Evolutionary conservation across 2,888 invertebrate species (phyloP).

Genomic region (Melieria picta): DNA sequence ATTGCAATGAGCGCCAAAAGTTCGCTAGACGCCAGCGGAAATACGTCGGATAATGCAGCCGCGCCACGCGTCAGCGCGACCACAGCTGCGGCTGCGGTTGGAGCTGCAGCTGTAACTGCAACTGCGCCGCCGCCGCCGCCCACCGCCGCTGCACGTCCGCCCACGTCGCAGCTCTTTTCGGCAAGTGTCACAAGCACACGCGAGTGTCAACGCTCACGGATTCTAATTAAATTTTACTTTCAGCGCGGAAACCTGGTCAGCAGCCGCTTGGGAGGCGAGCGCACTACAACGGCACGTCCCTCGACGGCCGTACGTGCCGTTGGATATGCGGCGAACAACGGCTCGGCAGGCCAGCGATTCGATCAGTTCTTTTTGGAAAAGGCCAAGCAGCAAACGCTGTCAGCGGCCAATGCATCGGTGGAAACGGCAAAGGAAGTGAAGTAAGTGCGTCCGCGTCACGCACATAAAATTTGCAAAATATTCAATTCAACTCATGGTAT

Average conservation of each 20-base stretch:
- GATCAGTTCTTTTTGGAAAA: slow-evolving; percentile 77
- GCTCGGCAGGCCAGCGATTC: slow-evolving; percentile 69
- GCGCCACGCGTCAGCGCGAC: too few species aligned
- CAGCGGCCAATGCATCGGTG: slow-evolving; percentile 60
- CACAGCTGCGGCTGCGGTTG: too few species aligned
- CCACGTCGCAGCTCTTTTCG: slow-evolving; percentile 59
- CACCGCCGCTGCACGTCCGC: slow-evolving; percentile 58
- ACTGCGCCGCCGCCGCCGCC: slow-evolving; percentile 52
- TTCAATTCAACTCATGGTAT: background rate
- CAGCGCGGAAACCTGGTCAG: slow-evolving; percentile 63
- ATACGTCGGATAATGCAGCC: too few species aligned
- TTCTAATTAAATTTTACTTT: background rate
- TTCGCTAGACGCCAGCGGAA: too few species aligned
- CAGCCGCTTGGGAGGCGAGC: slow-evolving; percentile 58
- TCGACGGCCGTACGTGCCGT: slow-evolving; percentile 98
- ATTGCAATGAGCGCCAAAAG: too few species aligned
- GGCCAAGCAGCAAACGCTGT: slow-evolving; percentile 60
- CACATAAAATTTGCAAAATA: background rate
- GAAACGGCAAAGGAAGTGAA: slow-evolving; percentile 73
- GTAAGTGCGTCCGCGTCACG: slow-evolving; percentile 42
- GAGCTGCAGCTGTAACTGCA: background rate
- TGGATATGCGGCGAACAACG: slow-evolving; percentile 82
- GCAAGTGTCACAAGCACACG: slow-evolving; percentile 40
- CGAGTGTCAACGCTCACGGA: too few species aligned
- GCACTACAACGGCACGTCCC: slow-evolving; percentile 72